phyloP scores from a whole-genome alignment of 2,888 invertebrate genomes.

The Tryphoninae sp. region DNA sequence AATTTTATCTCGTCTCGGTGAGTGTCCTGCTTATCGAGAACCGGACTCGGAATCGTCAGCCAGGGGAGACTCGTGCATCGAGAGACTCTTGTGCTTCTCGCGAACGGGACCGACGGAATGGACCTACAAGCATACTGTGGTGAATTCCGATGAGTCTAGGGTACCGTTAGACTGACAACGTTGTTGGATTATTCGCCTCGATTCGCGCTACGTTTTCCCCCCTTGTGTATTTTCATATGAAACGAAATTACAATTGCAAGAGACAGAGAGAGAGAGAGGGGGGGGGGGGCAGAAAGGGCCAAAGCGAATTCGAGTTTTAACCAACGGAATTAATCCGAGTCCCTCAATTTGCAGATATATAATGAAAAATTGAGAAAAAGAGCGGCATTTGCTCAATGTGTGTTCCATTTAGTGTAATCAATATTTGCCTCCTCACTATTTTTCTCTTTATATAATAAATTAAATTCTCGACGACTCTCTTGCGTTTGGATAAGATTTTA shows the following conservation, averaged over 20 bases:
- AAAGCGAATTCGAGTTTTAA: background rate
- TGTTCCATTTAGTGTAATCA: slow-evolving; percentile 40
- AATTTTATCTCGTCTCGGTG: slow-evolving; percentile 43
- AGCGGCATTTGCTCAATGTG: slow-evolving; percentile 27
- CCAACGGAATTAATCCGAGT: background rate
- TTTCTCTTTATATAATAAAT: slow-evolving; percentile 7
- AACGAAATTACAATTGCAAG: background rate
- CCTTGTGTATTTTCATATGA: slow-evolving; percentile 19
- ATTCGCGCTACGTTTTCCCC: slow-evolving; percentile 65
- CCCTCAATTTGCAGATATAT: background rate
- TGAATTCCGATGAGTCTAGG: slow-evolving; percentile 79
- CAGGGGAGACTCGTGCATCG: slow-evolving; percentile 36
- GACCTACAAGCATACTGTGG: slow-evolving; percentile 69
- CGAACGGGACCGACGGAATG: slow-evolving; percentile 72
- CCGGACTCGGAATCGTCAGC: slow-evolving; percentile 59
- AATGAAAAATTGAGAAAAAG: slow-evolving; percentile 6
- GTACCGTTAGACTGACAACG: slow-evolving; percentile 75
- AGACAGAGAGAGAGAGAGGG: background rate
- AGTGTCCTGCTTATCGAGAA: slow-evolving; percentile 64
- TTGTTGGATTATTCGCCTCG: slow-evolving; percentile 77
- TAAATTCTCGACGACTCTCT: background rate
- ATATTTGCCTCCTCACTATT: slow-evolving; percentile 24
- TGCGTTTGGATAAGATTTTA: background rate
- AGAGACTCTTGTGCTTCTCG: slow-evolving; percentile 62
- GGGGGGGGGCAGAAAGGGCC: background rate